Conservation (phyloP, 53 echinoderm and acorn worm species). For the Actinopyga echinites region DNA sequence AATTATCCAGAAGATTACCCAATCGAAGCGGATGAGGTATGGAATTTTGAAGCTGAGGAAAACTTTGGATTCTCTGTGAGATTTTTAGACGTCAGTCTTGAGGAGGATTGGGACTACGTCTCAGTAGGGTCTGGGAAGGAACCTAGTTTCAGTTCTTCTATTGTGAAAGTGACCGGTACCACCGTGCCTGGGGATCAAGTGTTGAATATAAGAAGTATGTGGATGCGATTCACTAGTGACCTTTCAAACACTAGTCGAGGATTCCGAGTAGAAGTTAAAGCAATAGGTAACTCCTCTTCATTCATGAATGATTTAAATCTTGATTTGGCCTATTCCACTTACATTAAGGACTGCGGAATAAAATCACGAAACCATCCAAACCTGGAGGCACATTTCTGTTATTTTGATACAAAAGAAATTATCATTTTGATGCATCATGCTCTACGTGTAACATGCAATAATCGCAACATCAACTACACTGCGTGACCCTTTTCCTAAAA, state of each 20-base stretch:
- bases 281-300: background rate
- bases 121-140: conserved; percentile 3
- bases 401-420: no score
- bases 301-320: no score
- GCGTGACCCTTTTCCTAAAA: no score
- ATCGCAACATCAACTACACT: no score
- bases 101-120: conserved; percentile 12
- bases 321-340: no score
- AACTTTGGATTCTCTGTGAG: background rate
- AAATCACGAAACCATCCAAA: no score
- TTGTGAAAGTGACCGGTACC: background rate
- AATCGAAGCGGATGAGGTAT: background rate
- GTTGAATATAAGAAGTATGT: background rate
- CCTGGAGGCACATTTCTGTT: no score
- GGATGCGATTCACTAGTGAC: conserved; percentile 40
- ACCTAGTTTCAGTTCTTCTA: background rate
- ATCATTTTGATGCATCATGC: no score
- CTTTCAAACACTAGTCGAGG: conserved; percentile 24
- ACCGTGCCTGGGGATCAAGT: background rate
- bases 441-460: no score
- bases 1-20: conserved; percentile 6
- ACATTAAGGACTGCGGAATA: no score
- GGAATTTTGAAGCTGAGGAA: background rate
- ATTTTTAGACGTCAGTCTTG: background rate
- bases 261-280: background rate